A percentile compares a stretch with the other conserved stretches of the same genome.
Evolutionary conservation across 2,888 invertebrate species (phyloP).

Genomic region (Ptychoptera albimana): DNA sequence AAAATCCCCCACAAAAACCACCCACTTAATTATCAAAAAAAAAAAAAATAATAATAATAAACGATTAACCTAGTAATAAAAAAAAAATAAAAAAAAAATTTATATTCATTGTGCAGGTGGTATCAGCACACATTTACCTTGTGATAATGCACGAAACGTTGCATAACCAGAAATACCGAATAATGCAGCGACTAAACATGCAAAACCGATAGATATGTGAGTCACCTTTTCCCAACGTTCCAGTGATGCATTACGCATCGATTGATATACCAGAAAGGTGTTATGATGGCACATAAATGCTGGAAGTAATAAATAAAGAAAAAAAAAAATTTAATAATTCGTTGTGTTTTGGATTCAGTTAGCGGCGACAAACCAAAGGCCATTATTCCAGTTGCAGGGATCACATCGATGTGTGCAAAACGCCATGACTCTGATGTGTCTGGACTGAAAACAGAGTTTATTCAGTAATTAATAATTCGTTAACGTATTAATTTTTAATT

Average conservation of each 20-base stretch:
- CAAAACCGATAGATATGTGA: conserved; percentile 58
- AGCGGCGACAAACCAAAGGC: conserved; percentile 65
- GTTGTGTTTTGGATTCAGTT: too few species aligned
- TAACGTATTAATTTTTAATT: too few species aligned
- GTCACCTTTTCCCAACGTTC: conserved; percentile 67
- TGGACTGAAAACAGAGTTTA: conserved; percentile 34
- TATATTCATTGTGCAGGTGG: too few species aligned
- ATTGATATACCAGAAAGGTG: conserved; percentile 68
- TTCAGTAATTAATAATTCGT: too few species aligned
- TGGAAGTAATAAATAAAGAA: conserved; percentile 20
- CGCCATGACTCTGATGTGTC: conserved; percentile 48
- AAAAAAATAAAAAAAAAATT: too few species aligned
- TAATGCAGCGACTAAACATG: conserved; percentile 51
- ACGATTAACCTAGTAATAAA: too few species aligned
- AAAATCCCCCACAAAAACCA: too few species aligned
- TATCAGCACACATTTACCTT: conserved; percentile 52
- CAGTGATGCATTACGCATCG: conserved; percentile 57
- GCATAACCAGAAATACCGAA: conserved; percentile 67
- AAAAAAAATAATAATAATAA: not conserved
- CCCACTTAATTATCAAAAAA: not conserved
- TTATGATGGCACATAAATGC: conserved; percentile 89
- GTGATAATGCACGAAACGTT: conserved; percentile 61
- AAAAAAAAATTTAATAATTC: conserved; percentile 7
- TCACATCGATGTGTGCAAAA: conserved; percentile 54
- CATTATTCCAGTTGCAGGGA: conserved; percentile 71